Evolutionary conservation across 2,113 vertebrate species (phyloP).

Genomic region (Platichthys stellatus): DNA sequence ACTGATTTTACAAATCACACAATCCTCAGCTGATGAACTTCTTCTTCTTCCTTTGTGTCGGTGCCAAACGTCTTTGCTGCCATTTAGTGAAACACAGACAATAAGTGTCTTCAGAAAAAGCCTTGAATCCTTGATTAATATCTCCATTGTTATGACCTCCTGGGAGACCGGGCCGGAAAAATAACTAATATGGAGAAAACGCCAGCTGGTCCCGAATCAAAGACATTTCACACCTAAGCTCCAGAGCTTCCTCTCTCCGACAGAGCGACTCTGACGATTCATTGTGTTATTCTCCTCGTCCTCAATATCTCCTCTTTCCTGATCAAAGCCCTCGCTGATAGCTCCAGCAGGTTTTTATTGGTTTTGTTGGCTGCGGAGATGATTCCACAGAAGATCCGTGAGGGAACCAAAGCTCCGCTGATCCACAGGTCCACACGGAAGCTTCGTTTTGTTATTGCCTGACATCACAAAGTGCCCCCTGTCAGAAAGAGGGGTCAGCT

Average conservation of each 20-base stretch:
- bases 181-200: background rate
- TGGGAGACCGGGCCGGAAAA: background rate
- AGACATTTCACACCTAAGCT: constrained; percentile 28
- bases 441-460: constrained; percentile 25
- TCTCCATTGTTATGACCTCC: too few relatives aligned
- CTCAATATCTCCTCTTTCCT: constrained; percentile 33
- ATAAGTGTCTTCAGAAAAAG: background rate
- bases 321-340: constrained; percentile 48
- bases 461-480: constrained; percentile 36
- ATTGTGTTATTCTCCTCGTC: constrained; percentile 34
- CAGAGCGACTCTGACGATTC: constrained; percentile 38
- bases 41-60: background rate
- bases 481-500: constrained; percentile 9
- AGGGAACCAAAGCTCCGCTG: constrained; percentile 49
- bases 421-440: constrained; percentile 25
- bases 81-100: background rate
- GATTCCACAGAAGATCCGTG: constrained; percentile 17
- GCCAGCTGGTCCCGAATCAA: constrained; percentile 32
- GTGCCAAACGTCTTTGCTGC: background rate
- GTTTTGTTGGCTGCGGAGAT: constrained; percentile 36
- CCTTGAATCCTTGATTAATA: background rate
- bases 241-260: background rate
- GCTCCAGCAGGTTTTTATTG: constrained; percentile 51
- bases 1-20: background rate
- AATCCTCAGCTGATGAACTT: too few relatives aligned